Base-by-base conservation (phyloP, 2,888 invertebrate species). In the Neuroscelio doddi region DNA sequence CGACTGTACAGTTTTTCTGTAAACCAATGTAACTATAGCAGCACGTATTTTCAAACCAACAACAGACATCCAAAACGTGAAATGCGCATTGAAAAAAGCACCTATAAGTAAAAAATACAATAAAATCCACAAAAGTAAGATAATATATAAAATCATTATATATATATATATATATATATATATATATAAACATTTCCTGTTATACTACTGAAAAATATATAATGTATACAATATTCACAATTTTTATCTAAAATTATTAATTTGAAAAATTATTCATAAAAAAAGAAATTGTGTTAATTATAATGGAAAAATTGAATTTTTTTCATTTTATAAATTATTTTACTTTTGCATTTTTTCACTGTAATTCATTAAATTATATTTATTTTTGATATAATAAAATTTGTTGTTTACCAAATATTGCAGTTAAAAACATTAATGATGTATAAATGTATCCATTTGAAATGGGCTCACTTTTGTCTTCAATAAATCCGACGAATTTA, bases 1-100 rank as follows among this genome's bases (percentile, higher is more conserved):
- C 0, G 77, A 80, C 32, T 78, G 77, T 21, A 92, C 81, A 7
- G 89, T 88, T 82, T 92, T 92, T 66, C 91, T 88, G 77, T 97
- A 95, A 61, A 96, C 88, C 9, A 92, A 90, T 3, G 94, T 92
- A 0, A 97, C 90, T 29, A 98, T 87, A 0, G 95, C 91, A 3
- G 92, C 92, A 36, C 96, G 89, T 86, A 98, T 93, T 86, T 96
- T 95, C 71, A 96, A 87, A 1, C 93, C 92, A 14, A 97, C 90
- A 73, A 94, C 86, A 0, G 92, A 89, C 89, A 96, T 93, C 63
- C 90, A 87, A 88, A 96, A 97, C 80, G 92, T 93, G 85, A 97
- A 98, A 81, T 98, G 97, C 0, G 92, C 89, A 64, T 91, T 93
- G 77, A 92, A 92, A 50, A 97, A 85, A 0, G 97, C 90, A 47